These are phyloP conservation scores for Malacoctenus gilli DNA, from an alignment of 2,797 vertebrate species.

Conservation along the genomic window DNA sequence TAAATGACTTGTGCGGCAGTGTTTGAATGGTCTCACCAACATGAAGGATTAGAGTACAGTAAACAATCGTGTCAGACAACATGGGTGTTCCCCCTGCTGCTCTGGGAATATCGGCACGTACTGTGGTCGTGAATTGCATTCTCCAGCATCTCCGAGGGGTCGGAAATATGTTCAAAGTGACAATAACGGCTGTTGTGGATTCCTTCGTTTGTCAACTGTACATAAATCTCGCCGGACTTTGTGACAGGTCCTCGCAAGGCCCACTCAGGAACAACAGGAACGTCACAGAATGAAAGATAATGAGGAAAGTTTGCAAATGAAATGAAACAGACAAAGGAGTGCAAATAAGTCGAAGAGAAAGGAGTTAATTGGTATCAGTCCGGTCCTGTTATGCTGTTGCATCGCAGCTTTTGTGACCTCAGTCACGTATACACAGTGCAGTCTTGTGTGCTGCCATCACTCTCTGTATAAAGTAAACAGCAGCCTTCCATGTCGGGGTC, in stretches of 20 bases:
- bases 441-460: conserved; percentile 31
- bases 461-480: conserved; percentile 71
- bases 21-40: conserved; percentile 47
- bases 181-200: conserved; percentile 45
- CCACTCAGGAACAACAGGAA: conserved; percentile 30
- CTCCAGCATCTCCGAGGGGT: conserved; percentile 43
- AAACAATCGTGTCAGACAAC: conserved; percentile 42
- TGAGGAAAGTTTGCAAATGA: conserved; percentile 37
- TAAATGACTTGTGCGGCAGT: conserved; percentile 37
- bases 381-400: conserved; percentile 30
- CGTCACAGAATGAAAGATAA: conserved; percentile 29
- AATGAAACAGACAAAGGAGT: conserved; percentile 14
- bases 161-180: conserved; percentile 61
- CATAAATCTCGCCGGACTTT: conserved; percentile 55
- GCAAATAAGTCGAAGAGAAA: conserved; percentile 29
- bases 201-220: conserved; percentile 43
- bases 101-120: conserved; percentile 36
- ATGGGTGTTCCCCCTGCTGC: conserved; percentile 61
- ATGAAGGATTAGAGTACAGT: conserved; percentile 41
- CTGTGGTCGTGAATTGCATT: conserved; percentile 51
- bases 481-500: conserved; percentile 58
- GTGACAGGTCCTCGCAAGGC: conserved; percentile 21
- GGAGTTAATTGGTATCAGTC: conserved; percentile 43
- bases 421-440: conserved; percentile 69
- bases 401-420: conserved; percentile 56